Evolutionary conservation across 1,140 invertebrate species (phyloP), one percentile per base, ranked within the genome.

Genomic region (Lordiphosa mommai): DNA sequence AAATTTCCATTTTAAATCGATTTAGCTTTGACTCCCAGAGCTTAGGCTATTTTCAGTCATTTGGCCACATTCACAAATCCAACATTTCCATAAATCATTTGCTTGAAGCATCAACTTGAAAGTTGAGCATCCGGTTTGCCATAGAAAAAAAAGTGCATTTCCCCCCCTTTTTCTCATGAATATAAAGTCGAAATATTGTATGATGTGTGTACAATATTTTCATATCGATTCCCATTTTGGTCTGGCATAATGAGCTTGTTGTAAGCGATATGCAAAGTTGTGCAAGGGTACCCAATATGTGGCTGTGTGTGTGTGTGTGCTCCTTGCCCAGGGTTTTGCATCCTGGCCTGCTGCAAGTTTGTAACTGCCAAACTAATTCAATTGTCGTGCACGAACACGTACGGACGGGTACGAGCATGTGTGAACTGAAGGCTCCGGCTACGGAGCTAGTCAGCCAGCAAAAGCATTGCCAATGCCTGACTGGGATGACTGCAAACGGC

Each of bases 291-390:
- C n/a, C n/a, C n/a, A n/a, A n/a, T n/a, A n/a, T n/a, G n/a, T n/a
- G n/a, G n/a, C n/a, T n/a, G 44, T 30, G 40, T 61, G 46, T 30
- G 40, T 61, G 46, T 27, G 23, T 47, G 17, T 8, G 46, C 14
- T 58, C 3, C 49, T 16, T 52, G 14, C 17, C 17, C 17, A 20
- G 17, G 17, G 17, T 20, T 20, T 20, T 20, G 17, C 17, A 20
- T 20, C 17, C 17, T 20, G 17, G 17, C 17, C 17, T 20, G 17
- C 17, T 20, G 17, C 17, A 20, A 20, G 17, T 20, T 72, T 70
- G 72, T 43, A 69, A 77, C 77, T 84, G 72, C 68, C 68, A 72
- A 84, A 84, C 72, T 84, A 84, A 84, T 84, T 84, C 77, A 72
- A 84, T 84, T 84, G 77, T 84, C 68, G 72, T 70, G 60, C 17